Conservation (phyloP, 2,888 invertebrate genomes). For the Eurytoma californica region DNA sequence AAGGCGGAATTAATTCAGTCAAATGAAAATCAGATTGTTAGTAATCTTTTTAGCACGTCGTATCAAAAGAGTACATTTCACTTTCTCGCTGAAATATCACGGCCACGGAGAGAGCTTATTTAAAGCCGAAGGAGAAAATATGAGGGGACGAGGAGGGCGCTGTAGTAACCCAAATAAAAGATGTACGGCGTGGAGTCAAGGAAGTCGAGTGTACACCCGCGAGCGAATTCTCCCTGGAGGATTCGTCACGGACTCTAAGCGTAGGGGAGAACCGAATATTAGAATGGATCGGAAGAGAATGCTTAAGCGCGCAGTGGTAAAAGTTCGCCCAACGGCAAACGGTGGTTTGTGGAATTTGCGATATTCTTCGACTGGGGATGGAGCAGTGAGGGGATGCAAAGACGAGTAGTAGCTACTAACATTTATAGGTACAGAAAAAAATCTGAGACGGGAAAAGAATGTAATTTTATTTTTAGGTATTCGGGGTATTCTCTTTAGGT, state of each 20-base stretch:
- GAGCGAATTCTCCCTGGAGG: slow-evolving; percentile 8
- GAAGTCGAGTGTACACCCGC: slow-evolving; percentile 21
- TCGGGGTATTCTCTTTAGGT: slow-evolving; percentile 3
- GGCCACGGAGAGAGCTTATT: neutral
- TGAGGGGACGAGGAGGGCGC: neutral
- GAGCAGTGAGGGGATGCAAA: neutral
- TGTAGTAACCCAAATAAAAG: slow-evolving; percentile 48
- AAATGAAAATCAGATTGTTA: too few relatives aligned
- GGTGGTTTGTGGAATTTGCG: slow-evolving; percentile 7
- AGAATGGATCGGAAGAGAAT: slow-evolving; percentile 30
- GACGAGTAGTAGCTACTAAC: neutral
- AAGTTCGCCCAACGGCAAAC: too few relatives aligned
- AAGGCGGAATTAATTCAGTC: too few relatives aligned
- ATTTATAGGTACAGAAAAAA: neutral
- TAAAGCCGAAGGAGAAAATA: neutral
- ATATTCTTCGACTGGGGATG: neutral
- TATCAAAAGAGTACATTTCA: too few relatives aligned
- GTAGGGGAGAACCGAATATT: slow-evolving; percentile 3
- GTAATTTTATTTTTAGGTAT: neutral
- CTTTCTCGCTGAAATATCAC: neutral
- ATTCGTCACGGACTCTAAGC: neutral
- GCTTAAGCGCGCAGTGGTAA: slow-evolving; percentile 2
- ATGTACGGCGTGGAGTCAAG: slow-evolving; percentile 4
- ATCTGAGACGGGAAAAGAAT: neutral
- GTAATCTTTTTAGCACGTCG: too few relatives aligned